These are phyloP conservation scores for Orchesella cincta DNA, from an alignment of 1,140 invertebrate species.

Conservation along the genomic window DNA sequence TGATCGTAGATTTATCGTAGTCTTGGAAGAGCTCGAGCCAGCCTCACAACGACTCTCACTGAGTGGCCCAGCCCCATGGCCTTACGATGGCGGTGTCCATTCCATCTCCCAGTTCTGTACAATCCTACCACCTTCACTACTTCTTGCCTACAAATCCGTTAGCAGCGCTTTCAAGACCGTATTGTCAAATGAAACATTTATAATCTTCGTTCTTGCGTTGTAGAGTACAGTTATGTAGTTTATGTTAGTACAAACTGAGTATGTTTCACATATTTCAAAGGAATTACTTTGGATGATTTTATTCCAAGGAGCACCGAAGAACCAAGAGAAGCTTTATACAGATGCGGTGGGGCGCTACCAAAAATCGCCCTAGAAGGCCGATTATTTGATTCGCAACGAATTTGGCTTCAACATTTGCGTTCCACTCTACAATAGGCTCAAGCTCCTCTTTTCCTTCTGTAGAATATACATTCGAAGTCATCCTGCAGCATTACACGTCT, in stretches of 20 bases:
- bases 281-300: slow-evolving; percentile 48
- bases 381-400: slow-evolving; percentile 74
- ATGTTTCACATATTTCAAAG: too few species aligned
- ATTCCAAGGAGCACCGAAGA: slow-evolving; percentile 52
- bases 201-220: neutral
- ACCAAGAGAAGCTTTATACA: slow-evolving; percentile 51
- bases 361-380: slow-evolving; percentile 62
- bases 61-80: neutral
- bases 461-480: slow-evolving; percentile 62
- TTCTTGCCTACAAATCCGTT: neutral
- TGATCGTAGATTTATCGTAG: neutral
- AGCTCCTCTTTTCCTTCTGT: slow-evolving; percentile 38
- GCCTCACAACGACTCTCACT: neutral
- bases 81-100: neutral
- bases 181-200: neutral
- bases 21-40: neutral
- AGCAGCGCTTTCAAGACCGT: neutral
- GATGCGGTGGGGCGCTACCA: slow-evolving; percentile 39
- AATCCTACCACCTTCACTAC: neutral
- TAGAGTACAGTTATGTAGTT: neutral
- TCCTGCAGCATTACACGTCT: slow-evolving; percentile 76
- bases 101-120: neutral
- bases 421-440: slow-evolving; percentile 63
- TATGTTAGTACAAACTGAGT: neutral
- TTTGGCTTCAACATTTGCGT: slow-evolving; percentile 68